Percentiles rank a stretch among this genome's conserved stretches.
Conservation (phyloP, 2,888 invertebrate species). For the Ectobius pallidus region DNA sequence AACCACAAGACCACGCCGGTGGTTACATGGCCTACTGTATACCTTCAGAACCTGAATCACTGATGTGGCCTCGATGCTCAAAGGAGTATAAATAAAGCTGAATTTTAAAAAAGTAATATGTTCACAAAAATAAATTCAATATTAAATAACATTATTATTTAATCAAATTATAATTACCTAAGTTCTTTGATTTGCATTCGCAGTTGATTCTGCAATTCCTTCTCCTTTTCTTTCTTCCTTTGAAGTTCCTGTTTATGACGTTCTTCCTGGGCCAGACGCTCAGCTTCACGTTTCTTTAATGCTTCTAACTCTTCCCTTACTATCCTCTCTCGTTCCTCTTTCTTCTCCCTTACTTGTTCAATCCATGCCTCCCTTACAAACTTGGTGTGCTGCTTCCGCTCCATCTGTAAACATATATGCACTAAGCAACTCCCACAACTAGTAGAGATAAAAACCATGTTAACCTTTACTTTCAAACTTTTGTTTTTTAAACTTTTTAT, state of each 20-base stretch:
- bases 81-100: no score
- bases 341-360: conserved; percentile 39
- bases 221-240: conserved; percentile 4
- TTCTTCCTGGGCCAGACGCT: conserved; percentile 34
- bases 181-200: conserved; percentile 38
- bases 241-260: conserved; percentile 9
- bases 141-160: no score
- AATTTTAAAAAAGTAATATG: no score
- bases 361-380: conserved; percentile 42
- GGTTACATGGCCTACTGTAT: no score
- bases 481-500: no score
- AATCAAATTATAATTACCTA: conserved; percentile 34
- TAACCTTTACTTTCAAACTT: no score
- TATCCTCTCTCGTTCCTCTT: conserved; percentile 30
- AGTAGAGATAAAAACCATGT: no score
- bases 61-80: no score
- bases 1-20: no score
- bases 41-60: no score
- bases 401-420: conserved; percentile 29
- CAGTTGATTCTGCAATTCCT: conserved; percentile 32
- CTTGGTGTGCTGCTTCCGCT: conserved; percentile 31
- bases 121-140: no score
- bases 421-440: no score
- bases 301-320: conserved; percentile 17
- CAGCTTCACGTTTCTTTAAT: conserved; percentile 15